These are phyloP conservation scores for Cataglyphis cursor DNA, from an alignment of 2,888 invertebrate genomes.

Conservation along the genomic window DNA sequence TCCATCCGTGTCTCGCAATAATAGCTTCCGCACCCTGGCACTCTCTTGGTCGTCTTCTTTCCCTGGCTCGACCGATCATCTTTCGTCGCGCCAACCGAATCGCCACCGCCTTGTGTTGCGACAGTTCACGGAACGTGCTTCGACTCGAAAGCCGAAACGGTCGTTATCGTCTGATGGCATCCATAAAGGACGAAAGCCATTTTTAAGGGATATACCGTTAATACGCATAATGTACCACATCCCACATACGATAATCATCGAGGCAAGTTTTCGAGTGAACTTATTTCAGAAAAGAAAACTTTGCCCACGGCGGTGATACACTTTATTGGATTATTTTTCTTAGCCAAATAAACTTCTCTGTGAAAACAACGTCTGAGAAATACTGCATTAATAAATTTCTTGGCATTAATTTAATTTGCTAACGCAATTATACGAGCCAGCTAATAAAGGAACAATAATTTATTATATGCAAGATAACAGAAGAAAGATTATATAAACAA, in stretches of 20 bases:
- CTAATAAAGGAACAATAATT: background rate
- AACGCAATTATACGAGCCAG: background rate
- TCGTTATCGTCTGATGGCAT: conserved; percentile 52
- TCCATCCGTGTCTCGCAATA: conserved; percentile 67
- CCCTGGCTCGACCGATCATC: conserved; percentile 55
- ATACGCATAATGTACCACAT: conserved; percentile 15
- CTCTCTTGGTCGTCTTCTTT: conserved; percentile 18
- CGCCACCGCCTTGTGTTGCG: conserved; percentile 57
- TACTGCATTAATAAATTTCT: conserved; percentile 25
- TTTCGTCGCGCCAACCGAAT: conserved; percentile 39
- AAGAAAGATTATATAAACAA: background rate
- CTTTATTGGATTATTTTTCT: conserved; percentile 14
- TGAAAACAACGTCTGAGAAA: background rate
- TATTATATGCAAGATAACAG: background rate
- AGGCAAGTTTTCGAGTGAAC: conserved; percentile 17
- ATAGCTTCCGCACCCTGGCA: conserved; percentile 54
- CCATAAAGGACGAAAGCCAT: conserved; percentile 37
- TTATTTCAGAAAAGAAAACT: conserved; percentile 24
- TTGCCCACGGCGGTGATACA: background rate
- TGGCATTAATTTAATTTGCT: background rate
- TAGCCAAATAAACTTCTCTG: background rate
- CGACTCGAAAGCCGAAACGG: conserved; percentile 51
- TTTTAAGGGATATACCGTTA: conserved; percentile 45
- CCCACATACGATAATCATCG: conserved; percentile 27
- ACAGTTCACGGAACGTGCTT: conserved; percentile 71